These are phyloP conservation scores for Nibea coibor DNA, from an alignment of 2,113 vertebrate genomes.

Conservation along the genomic window DNA sequence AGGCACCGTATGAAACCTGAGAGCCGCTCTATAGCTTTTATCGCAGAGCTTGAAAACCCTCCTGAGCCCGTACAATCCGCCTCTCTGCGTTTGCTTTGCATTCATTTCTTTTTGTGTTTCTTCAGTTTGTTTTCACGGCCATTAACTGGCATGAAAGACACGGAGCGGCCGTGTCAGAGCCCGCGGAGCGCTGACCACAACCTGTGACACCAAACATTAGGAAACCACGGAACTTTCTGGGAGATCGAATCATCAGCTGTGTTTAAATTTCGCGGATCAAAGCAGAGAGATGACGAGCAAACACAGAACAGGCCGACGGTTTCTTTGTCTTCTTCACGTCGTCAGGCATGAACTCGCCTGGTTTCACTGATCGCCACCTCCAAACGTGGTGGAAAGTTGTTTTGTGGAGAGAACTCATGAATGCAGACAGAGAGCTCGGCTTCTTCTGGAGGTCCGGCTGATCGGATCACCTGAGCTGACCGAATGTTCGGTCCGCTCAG, in stretches of 20 bases:
- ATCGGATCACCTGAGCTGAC: neutral
- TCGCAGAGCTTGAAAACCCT: conserved; percentile 11
- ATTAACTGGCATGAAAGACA: conserved; percentile 33
- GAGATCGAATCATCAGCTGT: neutral
- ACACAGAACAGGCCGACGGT: too few species aligned
- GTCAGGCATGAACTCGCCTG: too few species aligned
- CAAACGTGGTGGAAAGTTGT: too few species aligned
- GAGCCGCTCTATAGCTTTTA: conserved; percentile 37
- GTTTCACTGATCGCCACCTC: too few species aligned
- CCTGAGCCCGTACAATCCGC: conserved; percentile 3
- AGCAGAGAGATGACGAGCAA: too few species aligned
- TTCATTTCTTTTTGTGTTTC: conserved; percentile 19
- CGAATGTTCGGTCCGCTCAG: neutral
- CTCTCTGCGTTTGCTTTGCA: conserved; percentile 24
- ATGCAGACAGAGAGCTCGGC: neutral
- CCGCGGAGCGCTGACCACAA: neutral
- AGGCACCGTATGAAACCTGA: conserved; percentile 40
- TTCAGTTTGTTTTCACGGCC: conserved; percentile 24
- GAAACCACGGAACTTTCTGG: too few species aligned
- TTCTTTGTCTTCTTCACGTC: too few species aligned
- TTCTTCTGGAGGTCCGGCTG: neutral
- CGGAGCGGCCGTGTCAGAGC: neutral
- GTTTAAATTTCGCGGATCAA: neutral
- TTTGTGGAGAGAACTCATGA: too few species aligned
- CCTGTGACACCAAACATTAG: neutral